Conservation (phyloP, 2,888 invertebrate genomes). For the Agonopterix heracliana region DNA sequence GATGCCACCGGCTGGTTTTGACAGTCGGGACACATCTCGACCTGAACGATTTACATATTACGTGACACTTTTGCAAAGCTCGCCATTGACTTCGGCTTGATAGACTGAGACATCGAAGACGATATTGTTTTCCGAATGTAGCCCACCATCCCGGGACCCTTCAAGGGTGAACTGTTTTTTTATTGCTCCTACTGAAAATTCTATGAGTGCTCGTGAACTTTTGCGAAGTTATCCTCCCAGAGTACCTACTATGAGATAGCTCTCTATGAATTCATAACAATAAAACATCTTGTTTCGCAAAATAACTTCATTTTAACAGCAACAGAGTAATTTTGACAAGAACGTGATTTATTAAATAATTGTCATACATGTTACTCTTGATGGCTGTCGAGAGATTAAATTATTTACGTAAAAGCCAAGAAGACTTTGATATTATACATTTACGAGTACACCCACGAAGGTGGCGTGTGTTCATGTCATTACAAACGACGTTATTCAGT, state of each 20-base stretch:
- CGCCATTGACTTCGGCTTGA: constrained; percentile 65
- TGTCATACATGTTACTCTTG: constrained; percentile 47
- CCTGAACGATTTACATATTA: constrained; percentile 75
- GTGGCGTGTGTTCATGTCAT: constrained; percentile 37
- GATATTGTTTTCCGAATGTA: constrained; percentile 68
- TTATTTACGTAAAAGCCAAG: constrained; percentile 53
- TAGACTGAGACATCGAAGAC: constrained; percentile 66
- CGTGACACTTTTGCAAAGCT: constrained; percentile 70
- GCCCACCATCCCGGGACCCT: constrained; percentile 43
- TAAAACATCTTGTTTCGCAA: constrained; percentile 20
- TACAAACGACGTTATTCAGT: constrained; percentile 33
- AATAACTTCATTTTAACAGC: neutral
- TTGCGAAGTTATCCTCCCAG: constrained; percentile 22
- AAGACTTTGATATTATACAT: constrained; percentile 49
- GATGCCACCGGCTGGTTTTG: constrained; percentile 56
- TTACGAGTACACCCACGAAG: constrained; percentile 38
- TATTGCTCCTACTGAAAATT: constrained; percentile 54
- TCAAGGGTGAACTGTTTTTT: constrained; percentile 53
- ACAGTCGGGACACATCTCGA: constrained; percentile 71
- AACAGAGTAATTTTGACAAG: constrained; percentile 24
- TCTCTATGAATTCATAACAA: constrained; percentile 22
- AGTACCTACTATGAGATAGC: constrained; percentile 1
- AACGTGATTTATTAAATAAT: constrained; percentile 59
- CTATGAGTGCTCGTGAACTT: constrained; percentile 40
- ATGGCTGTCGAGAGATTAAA: constrained; percentile 48